Conservation (phyloP, 53 echinoderm and acorn worm species). For the Actinopyga echinites region DNA sequence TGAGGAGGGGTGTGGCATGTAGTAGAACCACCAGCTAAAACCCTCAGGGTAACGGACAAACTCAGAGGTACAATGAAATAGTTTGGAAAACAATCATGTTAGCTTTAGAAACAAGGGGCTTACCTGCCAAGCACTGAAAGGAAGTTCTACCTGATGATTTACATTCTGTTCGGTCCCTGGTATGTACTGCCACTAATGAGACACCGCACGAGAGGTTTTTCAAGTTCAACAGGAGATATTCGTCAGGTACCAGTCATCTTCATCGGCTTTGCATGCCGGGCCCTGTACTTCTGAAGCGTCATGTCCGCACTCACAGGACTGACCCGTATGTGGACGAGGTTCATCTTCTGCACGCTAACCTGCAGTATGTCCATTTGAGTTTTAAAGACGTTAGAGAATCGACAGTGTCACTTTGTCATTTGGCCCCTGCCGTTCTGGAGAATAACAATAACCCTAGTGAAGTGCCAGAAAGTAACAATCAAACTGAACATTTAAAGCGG, state of each 20-base stretch:
- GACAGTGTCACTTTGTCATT: conserved; percentile 30
- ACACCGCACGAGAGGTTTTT: no score
- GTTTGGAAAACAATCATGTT: neutral
- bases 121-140: conserved; percentile 41
- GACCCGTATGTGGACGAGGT: conserved; percentile 34
- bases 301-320: conserved; percentile 23
- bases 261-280: conserved; percentile 14
- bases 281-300: conserved; percentile 23
- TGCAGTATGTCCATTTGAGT: conserved; percentile 42
- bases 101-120: conserved; percentile 7
- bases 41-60: neutral
- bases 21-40: neutral
- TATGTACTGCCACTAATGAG: no score
- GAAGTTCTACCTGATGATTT: conserved; percentile 23
- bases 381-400: no score
- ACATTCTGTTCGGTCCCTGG: conserved; percentile 39
- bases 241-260: conserved; percentile 18
- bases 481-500: no score
- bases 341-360: conserved; percentile 27
- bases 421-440: conserved; percentile 20
- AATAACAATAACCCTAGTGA: neutral
- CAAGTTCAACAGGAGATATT: conserved; percentile 17
- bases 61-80: neutral
- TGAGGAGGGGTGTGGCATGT: neutral
- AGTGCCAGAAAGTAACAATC: no score